Conservation (phyloP, 2,888 invertebrate species). For the Emmelina monodactyla region DNA sequence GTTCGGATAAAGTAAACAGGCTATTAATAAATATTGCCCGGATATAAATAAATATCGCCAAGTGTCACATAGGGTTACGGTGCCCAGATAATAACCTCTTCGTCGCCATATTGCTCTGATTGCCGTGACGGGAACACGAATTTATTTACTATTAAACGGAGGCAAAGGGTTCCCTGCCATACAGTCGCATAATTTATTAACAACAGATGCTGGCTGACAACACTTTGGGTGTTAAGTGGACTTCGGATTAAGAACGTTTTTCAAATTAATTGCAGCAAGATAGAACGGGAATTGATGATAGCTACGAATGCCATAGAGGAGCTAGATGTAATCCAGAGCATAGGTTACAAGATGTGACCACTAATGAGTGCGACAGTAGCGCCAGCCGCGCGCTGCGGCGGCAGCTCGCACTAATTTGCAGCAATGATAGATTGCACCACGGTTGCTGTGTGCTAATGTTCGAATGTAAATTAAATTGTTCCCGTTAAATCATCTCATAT, state of each 20-base stretch:
- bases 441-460: not conserved
- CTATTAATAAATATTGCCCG: no score
- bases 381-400: constrained; percentile 43
- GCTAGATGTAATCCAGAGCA: constrained; percentile 4
- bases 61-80: no score
- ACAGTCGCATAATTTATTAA: constrained; percentile 36
- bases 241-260: no score
- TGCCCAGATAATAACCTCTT: constrained; percentile 48
- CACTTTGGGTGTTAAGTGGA: no score
- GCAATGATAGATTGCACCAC: constrained; percentile 44
- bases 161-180: constrained; percentile 47
- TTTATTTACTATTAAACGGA: constrained; percentile 53
- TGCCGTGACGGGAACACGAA: constrained; percentile 45
- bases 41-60: no score
- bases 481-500: constrained; percentile 22
- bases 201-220: not conserved
- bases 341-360: constrained; percentile 27
- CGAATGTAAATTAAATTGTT: not conserved
- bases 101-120: constrained; percentile 58
- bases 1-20: no score
- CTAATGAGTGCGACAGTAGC: constrained; percentile 59
- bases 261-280: no score
- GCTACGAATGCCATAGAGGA: constrained; percentile 29
- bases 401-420: constrained; percentile 50
- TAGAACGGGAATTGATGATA: constrained; percentile 26